Conservation (phyloP, 2,888 invertebrate species). For the Agrilus cyanescens region DNA sequence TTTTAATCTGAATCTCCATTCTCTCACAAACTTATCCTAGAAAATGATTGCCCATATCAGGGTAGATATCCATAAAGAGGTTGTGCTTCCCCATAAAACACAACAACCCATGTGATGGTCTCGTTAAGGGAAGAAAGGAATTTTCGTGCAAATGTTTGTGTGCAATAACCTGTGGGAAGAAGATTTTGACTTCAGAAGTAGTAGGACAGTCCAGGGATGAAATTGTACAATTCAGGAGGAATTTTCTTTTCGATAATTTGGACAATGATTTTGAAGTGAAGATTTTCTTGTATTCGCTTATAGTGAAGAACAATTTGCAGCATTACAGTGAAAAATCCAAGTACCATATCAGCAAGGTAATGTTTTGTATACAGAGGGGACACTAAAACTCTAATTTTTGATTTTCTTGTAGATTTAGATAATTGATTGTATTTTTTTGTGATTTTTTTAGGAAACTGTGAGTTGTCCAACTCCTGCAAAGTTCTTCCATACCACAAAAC, state of each 20-base stretch:
- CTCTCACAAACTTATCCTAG: no score
- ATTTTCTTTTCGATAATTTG: constrained; percentile 26
- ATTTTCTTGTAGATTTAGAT: neutral
- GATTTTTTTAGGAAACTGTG: constrained; percentile 14
- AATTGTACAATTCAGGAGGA: constrained; percentile 22
- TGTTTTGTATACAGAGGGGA: no score
- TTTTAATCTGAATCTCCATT: no score
- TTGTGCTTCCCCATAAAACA: no score
- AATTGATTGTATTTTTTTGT: constrained; percentile 4
- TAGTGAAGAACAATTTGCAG: constrained; percentile 27
- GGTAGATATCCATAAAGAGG: no score
- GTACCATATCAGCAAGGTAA: constrained; percentile 24
- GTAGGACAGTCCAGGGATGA: constrained; percentile 15
- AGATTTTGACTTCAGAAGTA: no score
- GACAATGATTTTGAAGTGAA: constrained; percentile 32
- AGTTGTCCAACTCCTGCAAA: constrained; percentile 25
- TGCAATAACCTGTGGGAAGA: no score
- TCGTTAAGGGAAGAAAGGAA: no score
- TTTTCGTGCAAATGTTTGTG: no score
- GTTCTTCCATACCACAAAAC: constrained; percentile 15
- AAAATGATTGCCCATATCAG: no score
- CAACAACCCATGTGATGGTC: no score
- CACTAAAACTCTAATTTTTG: no score
- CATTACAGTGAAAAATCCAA: constrained; percentile 28
- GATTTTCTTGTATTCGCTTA: constrained; percentile 36